phyloP scores from a whole-genome alignment of 2,113 vertebrate species.

The Miniopterus natalensis region DNA sequence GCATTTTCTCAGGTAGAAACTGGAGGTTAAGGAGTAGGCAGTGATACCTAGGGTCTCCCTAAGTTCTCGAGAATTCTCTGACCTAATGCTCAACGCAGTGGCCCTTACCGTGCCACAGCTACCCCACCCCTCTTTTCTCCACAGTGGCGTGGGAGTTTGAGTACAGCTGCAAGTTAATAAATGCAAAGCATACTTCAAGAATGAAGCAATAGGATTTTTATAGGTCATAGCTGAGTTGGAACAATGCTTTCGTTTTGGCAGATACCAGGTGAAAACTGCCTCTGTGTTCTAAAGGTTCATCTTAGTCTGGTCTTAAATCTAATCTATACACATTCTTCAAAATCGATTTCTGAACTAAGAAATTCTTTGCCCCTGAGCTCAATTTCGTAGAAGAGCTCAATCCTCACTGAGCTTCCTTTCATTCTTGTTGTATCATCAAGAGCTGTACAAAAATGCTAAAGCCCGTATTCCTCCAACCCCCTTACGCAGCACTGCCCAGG shows the following conservation, averaged over 20 bases:
- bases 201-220: neutral
- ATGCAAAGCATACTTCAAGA: neutral
- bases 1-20: neutral
- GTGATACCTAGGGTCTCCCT: neutral
- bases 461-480: neutral
- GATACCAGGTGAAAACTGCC: conserved; percentile 1
- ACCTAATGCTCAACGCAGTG: neutral
- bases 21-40: neutral
- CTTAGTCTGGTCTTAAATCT: conserved; percentile 40
- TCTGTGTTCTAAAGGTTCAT: conserved; percentile 44
- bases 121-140: neutral
- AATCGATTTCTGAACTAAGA: conserved; percentile 58
- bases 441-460: conserved; percentile 36
- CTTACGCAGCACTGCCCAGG: conserved; percentile 6
- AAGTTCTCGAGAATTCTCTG: neutral
- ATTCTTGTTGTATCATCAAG: conserved; percentile 55
- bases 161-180: neutral
- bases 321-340: conserved; percentile 62
- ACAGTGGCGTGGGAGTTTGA: neutral
- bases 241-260: conserved; percentile 41
- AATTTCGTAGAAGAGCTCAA: conserved; percentile 31
- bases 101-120: neutral
- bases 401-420: neutral
- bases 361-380: conserved; percentile 35
- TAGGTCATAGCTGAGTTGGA: neutral